phyloP scores from a whole-genome alignment of 2,888 invertebrate species.

The Charanyca ferruginea region DNA sequence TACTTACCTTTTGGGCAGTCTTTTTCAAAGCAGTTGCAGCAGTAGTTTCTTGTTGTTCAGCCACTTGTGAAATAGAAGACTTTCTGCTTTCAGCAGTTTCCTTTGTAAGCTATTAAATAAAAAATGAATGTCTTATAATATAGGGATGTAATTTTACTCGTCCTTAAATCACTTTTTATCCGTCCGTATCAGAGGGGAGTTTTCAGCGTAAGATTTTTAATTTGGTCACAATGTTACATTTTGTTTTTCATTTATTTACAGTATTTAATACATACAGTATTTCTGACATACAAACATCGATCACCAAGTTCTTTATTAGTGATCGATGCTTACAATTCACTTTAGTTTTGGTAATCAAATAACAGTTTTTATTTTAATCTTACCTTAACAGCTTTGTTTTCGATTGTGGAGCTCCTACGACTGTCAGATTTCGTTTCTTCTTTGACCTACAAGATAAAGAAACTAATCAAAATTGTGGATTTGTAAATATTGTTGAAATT shows the following conservation, averaged over 20 bases:
- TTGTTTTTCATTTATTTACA: no score
- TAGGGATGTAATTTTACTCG: not conserved
- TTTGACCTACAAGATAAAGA: conserved; percentile 71
- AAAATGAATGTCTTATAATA: conserved; percentile 4
- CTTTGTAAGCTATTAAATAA: conserved; percentile 79
- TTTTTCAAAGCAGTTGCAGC: conserved; percentile 76
- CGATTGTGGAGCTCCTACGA: conserved; percentile 84
- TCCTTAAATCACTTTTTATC: not conserved
- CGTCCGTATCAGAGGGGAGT: no score
- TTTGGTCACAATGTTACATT: not conserved
- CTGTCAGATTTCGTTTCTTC: conserved; percentile 83
- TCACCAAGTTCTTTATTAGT: no score
- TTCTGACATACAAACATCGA: no score
- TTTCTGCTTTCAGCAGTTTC: conserved; percentile 89
- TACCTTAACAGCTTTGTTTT: conserved; percentile 86
- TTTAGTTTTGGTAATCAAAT: not conserved
- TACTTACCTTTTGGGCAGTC: conserved; percentile 82
- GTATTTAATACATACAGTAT: no score
- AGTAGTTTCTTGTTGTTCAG: conserved; percentile 83
- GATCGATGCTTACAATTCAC: no score
- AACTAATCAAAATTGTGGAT: not conserved
- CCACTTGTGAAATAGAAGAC: conserved; percentile 83
- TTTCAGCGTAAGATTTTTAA: not conserved
- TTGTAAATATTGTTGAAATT: not conserved
- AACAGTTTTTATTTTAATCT: conserved; percentile 18